Base-by-base conservation (phyloP, 2,113 vertebrate genomes). In the Catharus bicknelli region DNA sequence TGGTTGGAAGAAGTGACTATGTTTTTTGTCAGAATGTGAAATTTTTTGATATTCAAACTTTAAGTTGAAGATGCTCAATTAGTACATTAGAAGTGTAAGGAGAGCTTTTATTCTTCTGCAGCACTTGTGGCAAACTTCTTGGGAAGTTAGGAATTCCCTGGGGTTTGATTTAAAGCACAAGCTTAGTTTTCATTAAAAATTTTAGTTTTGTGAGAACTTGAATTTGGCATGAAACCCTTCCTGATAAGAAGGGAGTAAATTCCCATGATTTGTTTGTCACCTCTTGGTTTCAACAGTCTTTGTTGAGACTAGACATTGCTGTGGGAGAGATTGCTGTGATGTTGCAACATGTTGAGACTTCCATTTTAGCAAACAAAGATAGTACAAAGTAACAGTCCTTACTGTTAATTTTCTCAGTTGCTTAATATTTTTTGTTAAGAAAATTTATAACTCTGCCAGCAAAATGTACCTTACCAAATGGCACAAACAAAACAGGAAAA, bases 1-100 rank as follows among this genome's bases (percentile, higher is more conserved):
- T 38, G 2, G 11, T 40, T 85, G 45, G 30, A 68, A 59, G 13
- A 67, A 62, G 6, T 40, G 23, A 7, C 9, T 0, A 0, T 1
- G 0, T 29, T 76, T 66, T 63, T 45, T n/a, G 3, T 36, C 45
- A 81, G 11, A 61, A 34, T 20, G 5, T 55, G 32, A 68, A 36
- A 11, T 0, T 2, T 13, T 74, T 91, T 74, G 13, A 2, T 64
- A 36, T 8, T 84, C 32, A 42, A 17, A 62, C 8, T 69, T 69
- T 4, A 13, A 14, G 21, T 6, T 80, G 38, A 53, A 89, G 30
- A 23, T 69, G 18, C 32, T 82, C 11, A 17, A 2, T 62, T 75
- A 58, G 32, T 64, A 34, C 29, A 43, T 3, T 14, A 6, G 4
- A 81, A 74, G 7, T 23, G 4, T 51, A 85, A 72, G 34, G 27